A percentile compares a stretch with the other conserved stretches of the same genome.
These are phyloP conservation scores for Neodiprion lecontei DNA, from an alignment of 1,140 invertebrate genomes.

Conservation along the genomic window DNA sequence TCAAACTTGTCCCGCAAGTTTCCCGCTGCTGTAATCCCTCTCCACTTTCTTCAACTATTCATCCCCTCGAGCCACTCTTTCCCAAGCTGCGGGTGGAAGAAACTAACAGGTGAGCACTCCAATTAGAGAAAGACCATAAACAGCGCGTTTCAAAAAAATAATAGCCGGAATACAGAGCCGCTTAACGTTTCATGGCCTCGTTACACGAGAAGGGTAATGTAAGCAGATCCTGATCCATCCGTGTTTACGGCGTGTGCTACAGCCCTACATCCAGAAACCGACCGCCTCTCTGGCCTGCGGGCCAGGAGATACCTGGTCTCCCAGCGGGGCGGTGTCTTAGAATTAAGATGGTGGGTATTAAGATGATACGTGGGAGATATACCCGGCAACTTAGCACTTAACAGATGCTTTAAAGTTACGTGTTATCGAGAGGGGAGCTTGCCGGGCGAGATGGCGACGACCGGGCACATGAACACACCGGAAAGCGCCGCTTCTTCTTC, in stretches of 20 bases:
- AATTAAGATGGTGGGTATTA: conserved; percentile 14
- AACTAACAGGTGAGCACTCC: too few species aligned
- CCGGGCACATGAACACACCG: too few species aligned
- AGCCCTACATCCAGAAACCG: neutral
- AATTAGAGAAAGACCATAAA: too few species aligned
- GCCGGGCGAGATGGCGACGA: too few species aligned
- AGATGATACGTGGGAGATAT: conserved; percentile 15
- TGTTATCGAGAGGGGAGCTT: neutral
- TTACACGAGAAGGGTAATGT: neutral
- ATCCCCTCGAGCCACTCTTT: too few species aligned
- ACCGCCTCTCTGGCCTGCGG: neutral
- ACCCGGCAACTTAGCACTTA: conserved; percentile 1
- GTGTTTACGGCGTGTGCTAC: neutral
- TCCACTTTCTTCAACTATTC: too few species aligned
- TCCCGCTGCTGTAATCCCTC: too few species aligned
- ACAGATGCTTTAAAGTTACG: conserved; percentile 15
- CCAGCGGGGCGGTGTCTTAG: neutral
- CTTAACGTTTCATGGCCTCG: neutral
- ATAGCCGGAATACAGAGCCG: too few species aligned
- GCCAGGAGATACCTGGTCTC: neutral
- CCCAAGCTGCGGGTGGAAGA: too few species aligned
- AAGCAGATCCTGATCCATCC: neutral
- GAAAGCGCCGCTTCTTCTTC: too few species aligned
- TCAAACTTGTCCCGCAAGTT: too few species aligned
- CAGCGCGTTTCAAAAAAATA: too few species aligned